A percentile compares a stretch with the other conserved stretches of the same genome.
Evolutionary conservation across 2,113 vertebrate genomes (phyloP).

Genomic region (Petrocephalus zakoni): DNA sequence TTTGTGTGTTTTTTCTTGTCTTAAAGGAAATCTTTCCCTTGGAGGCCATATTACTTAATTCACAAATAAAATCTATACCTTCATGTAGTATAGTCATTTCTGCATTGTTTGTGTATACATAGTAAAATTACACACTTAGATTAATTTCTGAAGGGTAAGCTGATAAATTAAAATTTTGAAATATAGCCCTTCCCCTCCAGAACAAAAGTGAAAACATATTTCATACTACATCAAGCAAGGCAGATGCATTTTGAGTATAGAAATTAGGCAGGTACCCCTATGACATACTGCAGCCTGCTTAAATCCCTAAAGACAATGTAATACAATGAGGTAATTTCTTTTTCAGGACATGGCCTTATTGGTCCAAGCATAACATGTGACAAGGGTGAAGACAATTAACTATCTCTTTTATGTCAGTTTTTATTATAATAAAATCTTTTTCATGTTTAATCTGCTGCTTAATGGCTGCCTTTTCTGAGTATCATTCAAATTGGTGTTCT

Average conservation of each 20-base stretch:
- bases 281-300: background rate
- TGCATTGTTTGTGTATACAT: background rate
- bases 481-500: background rate
- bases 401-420: background rate
- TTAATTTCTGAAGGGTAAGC: background rate
- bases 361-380: background rate
- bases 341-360: constrained; percentile 15
- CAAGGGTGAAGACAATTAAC: background rate
- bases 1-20: background rate
- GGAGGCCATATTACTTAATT: background rate
- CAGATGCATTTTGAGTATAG: background rate
- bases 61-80: background rate
- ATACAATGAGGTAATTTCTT: constrained; percentile 61
- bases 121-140: background rate
- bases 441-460: background rate
- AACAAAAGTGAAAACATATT: background rate
- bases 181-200: background rate
- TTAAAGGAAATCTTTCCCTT: background rate
- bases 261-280: background rate
- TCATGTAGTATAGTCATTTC: background rate
- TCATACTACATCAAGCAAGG: background rate
- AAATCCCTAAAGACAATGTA: constrained; percentile 58
- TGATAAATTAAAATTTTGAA: background rate
- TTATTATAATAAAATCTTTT: background rate
- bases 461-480: background rate